Conservation (phyloP, 2,113 vertebrate species). For the Oryzias javanicus region DNA sequence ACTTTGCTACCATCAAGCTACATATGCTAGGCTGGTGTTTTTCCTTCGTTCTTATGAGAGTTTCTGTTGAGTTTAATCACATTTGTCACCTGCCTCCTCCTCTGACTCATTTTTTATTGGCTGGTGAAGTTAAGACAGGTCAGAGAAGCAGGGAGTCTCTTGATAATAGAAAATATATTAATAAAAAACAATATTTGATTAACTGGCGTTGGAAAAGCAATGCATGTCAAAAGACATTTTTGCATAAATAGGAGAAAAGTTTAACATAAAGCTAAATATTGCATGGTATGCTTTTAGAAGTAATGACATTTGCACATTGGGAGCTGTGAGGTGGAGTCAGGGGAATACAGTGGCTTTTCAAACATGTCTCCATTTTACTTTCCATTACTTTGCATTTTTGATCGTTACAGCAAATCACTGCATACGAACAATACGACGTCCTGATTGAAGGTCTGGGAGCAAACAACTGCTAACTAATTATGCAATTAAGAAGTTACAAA, state of each 20-base stretch:
- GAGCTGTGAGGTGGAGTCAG: constrained; percentile 15
- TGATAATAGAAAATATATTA: constrained; percentile 1
- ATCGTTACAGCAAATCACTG: constrained; percentile 51
- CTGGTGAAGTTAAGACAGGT: constrained; percentile 4
- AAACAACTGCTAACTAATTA: constrained; percentile 63
- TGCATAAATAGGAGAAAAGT: constrained; percentile 23
- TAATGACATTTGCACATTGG: constrained; percentile 38
- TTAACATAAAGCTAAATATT: constrained; percentile 22
- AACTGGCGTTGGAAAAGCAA: constrained; percentile 27
- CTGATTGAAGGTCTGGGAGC: constrained; percentile 53
- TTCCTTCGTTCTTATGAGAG: constrained; percentile 48
- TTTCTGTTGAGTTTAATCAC: constrained; percentile 32
- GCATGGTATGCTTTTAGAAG: constrained; percentile 33
- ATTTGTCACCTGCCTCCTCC: constrained; percentile 36
- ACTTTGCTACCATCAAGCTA: constrained; percentile 58
- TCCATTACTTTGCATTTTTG: constrained; percentile 43
- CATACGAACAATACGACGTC: constrained; percentile 44
- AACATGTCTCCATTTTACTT: constrained; percentile 37
- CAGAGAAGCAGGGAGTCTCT: neutral
- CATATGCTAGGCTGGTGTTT: constrained; percentile 43
- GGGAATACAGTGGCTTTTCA: constrained; percentile 34
- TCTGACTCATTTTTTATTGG: constrained; percentile 3
- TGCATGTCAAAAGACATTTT: constrained; percentile 35
- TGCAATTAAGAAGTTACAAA: constrained; percentile 3
- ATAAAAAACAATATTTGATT: constrained; percentile 26